These are phyloP conservation scores for Eledone cirrhosa DNA, from an alignment of 2,888 invertebrate genomes.

Conservation along the genomic window DNA sequence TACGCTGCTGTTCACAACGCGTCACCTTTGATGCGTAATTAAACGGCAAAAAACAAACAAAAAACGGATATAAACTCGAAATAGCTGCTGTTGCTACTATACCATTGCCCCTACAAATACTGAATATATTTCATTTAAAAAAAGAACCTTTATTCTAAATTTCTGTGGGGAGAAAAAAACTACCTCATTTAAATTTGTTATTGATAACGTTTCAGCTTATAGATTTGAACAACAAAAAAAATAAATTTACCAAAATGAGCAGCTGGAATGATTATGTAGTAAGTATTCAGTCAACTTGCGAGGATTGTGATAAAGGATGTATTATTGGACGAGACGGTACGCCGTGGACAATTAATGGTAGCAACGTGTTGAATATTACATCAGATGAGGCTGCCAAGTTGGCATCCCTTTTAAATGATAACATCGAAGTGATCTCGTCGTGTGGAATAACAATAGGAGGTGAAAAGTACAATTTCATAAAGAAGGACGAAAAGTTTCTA, in stretches of 20 bases:
- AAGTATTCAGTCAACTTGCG: not conserved
- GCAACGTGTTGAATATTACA: not conserved
- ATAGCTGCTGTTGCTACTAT: too few relatives aligned
- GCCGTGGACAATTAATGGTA: not conserved
- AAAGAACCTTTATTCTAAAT: too few relatives aligned
- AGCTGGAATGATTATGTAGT: slow-evolving; percentile 18
- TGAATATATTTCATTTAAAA: too few relatives aligned
- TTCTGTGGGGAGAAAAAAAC: too few relatives aligned
- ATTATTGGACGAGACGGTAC: slow-evolving; percentile 7
- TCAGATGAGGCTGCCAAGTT: not conserved
- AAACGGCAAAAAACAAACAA: too few relatives aligned
- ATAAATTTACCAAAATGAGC: not conserved
- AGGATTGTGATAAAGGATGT: not conserved
- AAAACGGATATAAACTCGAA: too few relatives aligned
- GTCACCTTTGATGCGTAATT: too few relatives aligned
- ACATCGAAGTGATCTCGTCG: not conserved
- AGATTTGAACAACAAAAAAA: too few relatives aligned
- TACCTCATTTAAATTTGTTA: too few relatives aligned
- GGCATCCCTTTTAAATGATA: not conserved
- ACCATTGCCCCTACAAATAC: too few relatives aligned
- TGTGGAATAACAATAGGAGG: not conserved
- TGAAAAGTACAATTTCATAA: not conserved
- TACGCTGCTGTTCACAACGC: too few relatives aligned
- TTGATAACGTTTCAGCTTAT: too few relatives aligned
- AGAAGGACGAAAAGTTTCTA: not conserved